Base-by-base conservation (phyloP, 2,888 invertebrate species). In the Apamea sordens region DNA sequence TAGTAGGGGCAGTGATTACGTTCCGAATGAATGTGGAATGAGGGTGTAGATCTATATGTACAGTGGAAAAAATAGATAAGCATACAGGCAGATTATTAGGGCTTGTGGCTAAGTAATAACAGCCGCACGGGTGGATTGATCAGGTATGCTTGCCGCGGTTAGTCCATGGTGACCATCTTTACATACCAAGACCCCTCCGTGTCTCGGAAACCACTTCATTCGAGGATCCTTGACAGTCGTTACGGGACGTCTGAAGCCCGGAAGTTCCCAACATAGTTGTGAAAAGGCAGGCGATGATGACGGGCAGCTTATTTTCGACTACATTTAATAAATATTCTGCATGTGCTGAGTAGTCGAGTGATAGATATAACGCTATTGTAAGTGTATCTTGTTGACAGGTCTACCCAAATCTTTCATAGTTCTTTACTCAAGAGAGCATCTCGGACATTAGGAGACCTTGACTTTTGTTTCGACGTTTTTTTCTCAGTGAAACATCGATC, bases 11-110 rank as follows among this genome's bases (percentile, higher is more conserved):
- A 86, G 87, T 90, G 90, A 93, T 93, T 91, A 91, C 86, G 80
- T 79, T 61, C 68, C 70, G 67, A 85, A 81, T 93, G 87, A 93
- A 93, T 93, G 90, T 91, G 90, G 89, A 89, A 91, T 90, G 89
- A 90, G 86, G 85, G 75, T 86, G 82, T 75, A 73, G 81, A 61
- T 41, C 6, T 41, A 0, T 59, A 72, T 41, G 83, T 78, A 80
- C 68, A 28, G 53, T n/a, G 28, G 28, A 28, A 56, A 10, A 28
- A 53, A 47, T 6, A 15, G 10, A 53, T 2, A 24, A 18, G 28
- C 47, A 15, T 32, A 50, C 24, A n/a, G n/a, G 18, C n/a, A 44
- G 7, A 15, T 79, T 41, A 71, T 36, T 68, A 56, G 24, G 24
- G 24, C 53, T 56, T 21, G 3, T 24, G 8, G 53, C 24, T 56